These are phyloP conservation scores for Hystrix cristata DNA, from an alignment of 2,113 vertebrate genomes.

Conservation along the genomic window DNA sequence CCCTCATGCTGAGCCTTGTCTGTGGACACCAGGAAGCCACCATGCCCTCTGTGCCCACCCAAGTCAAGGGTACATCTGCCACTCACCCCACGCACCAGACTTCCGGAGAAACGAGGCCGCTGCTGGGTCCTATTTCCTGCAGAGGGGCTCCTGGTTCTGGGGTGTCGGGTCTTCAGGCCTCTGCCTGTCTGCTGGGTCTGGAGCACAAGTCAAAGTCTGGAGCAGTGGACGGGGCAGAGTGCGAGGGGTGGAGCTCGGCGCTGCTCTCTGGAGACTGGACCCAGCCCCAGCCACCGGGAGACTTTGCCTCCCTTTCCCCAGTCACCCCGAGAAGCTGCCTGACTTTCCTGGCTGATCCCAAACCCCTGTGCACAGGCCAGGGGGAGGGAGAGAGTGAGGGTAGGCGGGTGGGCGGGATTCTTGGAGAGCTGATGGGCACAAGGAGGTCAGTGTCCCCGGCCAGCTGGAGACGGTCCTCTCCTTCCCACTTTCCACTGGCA, in stretches of 20 bases:
- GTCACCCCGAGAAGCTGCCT: constrained; percentile 70
- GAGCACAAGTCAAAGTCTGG: constrained; percentile 75
- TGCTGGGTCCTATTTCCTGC: neutral
- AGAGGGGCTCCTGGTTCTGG: constrained; percentile 7
- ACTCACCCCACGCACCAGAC: constrained; percentile 50
- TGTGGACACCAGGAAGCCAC: neutral
- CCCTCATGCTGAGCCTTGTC: neutral
- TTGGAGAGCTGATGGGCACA: constrained; percentile 68
- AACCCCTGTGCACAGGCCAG: constrained; percentile 1
- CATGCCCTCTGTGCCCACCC: neutral
- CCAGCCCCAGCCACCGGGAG: neutral
- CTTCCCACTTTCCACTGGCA: constrained; percentile 25
- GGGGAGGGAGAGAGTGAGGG: neutral
- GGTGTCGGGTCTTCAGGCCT: constrained; percentile 13
- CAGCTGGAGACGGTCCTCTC: constrained; percentile 76
- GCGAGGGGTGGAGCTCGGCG: constrained; percentile 38
- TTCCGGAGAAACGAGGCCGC: neutral
- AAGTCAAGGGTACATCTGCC: neutral
- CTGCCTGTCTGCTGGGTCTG: neutral
- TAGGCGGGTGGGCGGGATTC: neutral
- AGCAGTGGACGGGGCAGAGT: neutral
- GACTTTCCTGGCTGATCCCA: constrained; percentile 76
- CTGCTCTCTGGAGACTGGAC: neutral
- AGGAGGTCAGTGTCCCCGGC: constrained; percentile 52
- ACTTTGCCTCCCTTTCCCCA: neutral